These are phyloP conservation scores for Athrips mouffetella DNA, from an alignment of 2,888 invertebrate species.

Conservation along the genomic window DNA sequence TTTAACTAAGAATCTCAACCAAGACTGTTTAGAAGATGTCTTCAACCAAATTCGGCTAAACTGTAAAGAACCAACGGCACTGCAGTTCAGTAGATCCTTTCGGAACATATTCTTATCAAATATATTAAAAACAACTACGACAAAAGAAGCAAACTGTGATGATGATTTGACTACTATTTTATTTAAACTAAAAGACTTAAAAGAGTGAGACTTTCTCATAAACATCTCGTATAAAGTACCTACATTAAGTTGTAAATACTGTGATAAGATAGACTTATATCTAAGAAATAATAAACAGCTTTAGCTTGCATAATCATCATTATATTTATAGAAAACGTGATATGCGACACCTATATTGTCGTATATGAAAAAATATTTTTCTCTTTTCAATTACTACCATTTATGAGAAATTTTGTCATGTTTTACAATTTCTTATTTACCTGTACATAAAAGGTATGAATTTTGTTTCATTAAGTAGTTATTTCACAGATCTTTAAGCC, in stretches of 20 bases:
- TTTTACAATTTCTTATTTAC: too few relatives aligned
- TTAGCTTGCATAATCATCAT: constrained; percentile 49
- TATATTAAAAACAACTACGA: constrained; percentile 7
- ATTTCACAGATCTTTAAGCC: constrained; percentile 55
- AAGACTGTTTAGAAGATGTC: constrained; percentile 3
- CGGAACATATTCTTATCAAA: constrained; percentile 5
- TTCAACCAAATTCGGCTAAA: constrained; percentile 2
- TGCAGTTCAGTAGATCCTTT: constrained; percentile 4
- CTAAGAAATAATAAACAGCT: constrained; percentile 6
- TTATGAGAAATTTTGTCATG: constrained; percentile 49
- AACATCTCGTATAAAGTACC: too few relatives aligned
- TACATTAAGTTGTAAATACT: too few relatives aligned
- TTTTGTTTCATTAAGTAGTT: too few relatives aligned
- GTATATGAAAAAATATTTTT: constrained; percentile 54
- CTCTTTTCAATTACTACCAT: constrained; percentile 31
- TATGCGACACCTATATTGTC: constrained; percentile 56
- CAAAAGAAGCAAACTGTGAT: not conserved
- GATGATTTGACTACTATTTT: constrained; percentile 6
- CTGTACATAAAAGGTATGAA: too few relatives aligned
- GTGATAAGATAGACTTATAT: not conserved
- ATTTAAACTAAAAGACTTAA: constrained; percentile 8
- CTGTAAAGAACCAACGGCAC: constrained; percentile 3
- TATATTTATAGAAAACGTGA: constrained; percentile 72
- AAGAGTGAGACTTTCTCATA: not conserved
- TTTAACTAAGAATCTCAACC: constrained; percentile 9